These are phyloP conservation scores for Vicugna pacos DNA, from an alignment of 2,113 vertebrate genomes.

Conservation along the genomic window DNA sequence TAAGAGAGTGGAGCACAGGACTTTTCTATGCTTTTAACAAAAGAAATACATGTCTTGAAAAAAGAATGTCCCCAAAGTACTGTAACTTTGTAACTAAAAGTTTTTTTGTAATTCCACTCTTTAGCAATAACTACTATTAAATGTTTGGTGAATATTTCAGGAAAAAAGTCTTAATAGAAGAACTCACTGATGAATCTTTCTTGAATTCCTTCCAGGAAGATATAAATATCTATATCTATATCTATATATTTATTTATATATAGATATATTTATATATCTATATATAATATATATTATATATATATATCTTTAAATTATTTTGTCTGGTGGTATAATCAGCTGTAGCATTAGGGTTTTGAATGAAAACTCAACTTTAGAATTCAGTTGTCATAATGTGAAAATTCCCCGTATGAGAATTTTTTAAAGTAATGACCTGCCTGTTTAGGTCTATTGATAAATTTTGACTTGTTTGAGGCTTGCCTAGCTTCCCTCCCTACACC, in stretches of 20 bases:
- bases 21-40: background rate
- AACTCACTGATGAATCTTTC: slow-evolving; percentile 2
- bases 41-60: background rate
- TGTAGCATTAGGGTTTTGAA: slow-evolving; percentile 4
- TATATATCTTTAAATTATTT: background rate
- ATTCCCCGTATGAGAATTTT: background rate
- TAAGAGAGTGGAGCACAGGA: background rate
- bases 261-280: no score
- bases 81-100: background rate
- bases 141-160: slow-evolving; percentile 8
- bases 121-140: background rate
- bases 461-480: background rate
- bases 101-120: background rate
- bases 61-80: background rate
- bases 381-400: slow-evolving; percentile 10
- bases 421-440: background rate
- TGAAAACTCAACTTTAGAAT: slow-evolving; percentile 32
- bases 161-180: background rate
- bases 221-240: background rate
- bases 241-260: no score
- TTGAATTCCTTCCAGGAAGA: background rate
- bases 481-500: background rate
- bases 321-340: background rate
- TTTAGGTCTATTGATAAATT: background rate
- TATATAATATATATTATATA: no score